A percentile compares a stretch with the other conserved stretches of the same genome.
These are phyloP conservation scores for Parochlus steinenii DNA, from an alignment of 2,888 invertebrate species.

Conservation along the genomic window DNA sequence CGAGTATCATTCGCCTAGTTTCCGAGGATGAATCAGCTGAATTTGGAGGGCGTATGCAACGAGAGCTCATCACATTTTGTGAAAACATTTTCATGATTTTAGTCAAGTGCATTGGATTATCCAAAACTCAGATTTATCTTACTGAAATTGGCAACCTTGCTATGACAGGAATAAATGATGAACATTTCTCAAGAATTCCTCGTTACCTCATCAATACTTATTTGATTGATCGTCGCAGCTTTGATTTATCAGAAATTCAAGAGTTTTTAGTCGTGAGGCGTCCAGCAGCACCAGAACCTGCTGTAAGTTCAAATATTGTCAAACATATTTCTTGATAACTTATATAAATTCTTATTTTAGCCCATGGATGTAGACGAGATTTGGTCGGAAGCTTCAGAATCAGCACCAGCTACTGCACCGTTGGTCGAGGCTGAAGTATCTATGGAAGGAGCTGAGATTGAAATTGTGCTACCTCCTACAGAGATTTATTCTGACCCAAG, in stretches of 20 bases:
- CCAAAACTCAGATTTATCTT: slow-evolving; percentile 8
- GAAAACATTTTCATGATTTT: slow-evolving; percentile 25
- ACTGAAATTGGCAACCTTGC: slow-evolving; percentile 9
- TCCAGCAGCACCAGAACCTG: slow-evolving; percentile 14
- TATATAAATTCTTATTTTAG: neutral
- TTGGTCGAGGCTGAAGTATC: slow-evolving; percentile 16
- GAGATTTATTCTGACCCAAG: slow-evolving; percentile 19
- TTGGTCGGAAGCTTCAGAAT: slow-evolving; percentile 36
- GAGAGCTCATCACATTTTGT: slow-evolving; percentile 22
- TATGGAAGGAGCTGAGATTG: slow-evolving; percentile 20
- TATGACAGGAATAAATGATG: slow-evolving; percentile 3
- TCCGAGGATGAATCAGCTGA: slow-evolving; percentile 17
- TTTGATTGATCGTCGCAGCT: slow-evolving; percentile 10
- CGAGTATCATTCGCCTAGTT: slow-evolving; percentile 21
- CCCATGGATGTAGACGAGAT: neutral
- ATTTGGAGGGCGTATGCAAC: slow-evolving; percentile 23
- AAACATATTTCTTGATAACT: neutral
- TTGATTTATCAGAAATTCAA: slow-evolving; percentile 15
- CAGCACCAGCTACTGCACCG: slow-evolving; percentile 19
- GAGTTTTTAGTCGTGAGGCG: slow-evolving; percentile 17
- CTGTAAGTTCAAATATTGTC: slow-evolving; percentile 4
- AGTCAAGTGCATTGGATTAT: slow-evolving; percentile 20
- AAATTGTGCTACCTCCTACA: slow-evolving; percentile 17
- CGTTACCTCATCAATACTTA: slow-evolving; percentile 9
- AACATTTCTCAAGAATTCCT: slow-evolving; percentile 8